Conservation (phyloP, 2,888 invertebrate species). For the Drosophila villosipedis region DNA sequence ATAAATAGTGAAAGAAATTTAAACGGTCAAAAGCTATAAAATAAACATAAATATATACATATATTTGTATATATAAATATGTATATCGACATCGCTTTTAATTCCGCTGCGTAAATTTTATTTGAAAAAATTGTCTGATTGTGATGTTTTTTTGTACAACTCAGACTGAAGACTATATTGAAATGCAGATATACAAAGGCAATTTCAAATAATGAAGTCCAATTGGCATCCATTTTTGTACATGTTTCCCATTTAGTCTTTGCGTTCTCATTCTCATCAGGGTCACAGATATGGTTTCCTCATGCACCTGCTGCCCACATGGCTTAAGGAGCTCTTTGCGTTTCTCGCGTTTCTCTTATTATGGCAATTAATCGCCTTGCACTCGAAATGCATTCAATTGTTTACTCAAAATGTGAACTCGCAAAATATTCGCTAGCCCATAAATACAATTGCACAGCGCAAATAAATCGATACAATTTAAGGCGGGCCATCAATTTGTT, state of each 20-base stretch:
- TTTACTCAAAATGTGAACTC: constrained; percentile 37
- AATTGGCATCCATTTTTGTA: background rate
- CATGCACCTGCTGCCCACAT: constrained; percentile 21
- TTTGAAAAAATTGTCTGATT: background rate
- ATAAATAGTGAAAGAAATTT: background rate
- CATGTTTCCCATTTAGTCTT: background rate
- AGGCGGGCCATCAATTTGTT: constrained; percentile 42
- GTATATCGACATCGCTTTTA: background rate
- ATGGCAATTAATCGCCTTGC: constrained; percentile 33
- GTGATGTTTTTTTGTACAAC: background rate
- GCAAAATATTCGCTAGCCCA: constrained; percentile 57
- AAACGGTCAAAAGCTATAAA: background rate
- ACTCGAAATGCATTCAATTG: constrained; percentile 40
- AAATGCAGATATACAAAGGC: background rate
- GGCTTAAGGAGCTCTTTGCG: constrained; percentile 11
- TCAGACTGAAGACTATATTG: background rate
- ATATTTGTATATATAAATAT: background rate
- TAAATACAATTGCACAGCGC: constrained; percentile 55
- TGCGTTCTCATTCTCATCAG: constrained; percentile 7
- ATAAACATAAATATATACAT: background rate
- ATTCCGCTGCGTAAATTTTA: background rate
- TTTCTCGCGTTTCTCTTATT: constrained; percentile 10
- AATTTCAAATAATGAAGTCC: background rate
- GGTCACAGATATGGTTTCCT: constrained; percentile 26
- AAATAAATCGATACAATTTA: constrained; percentile 65